Base-by-base conservation (phyloP, 2,888 invertebrate genomes). In the Esperia sulphurella region DNA sequence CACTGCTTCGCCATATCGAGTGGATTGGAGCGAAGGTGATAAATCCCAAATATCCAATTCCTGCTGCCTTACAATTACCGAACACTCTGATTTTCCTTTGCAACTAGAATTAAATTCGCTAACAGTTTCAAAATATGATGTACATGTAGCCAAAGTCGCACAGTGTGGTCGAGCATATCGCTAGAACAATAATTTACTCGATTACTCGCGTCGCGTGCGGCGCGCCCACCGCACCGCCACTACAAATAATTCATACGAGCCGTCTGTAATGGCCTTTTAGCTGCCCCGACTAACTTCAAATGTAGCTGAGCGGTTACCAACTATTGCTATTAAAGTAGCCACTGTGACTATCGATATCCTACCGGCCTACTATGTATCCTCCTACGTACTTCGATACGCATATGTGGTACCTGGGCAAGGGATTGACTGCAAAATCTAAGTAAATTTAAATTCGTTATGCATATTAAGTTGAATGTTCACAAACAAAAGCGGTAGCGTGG, bases 221-320 rank as follows among this genome's bases (percentile, higher is more conserved):
- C 66, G 68, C 21, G 21, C 5, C 21, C 21, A 21, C 21, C 21
- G 21, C 21, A 58, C 66, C 60, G 61, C 67, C 68, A 64, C 74
- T 71, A 81, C 84, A 81, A 88, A 87, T 88, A 87, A 87, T 87
- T 87, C 86, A 88, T 85, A 80, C 68, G 69, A 68, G 69, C 78
- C 75, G 78, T 75, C 73, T 71, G 77, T 86, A 84, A 85, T 86
- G 76, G 82, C 82, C 83, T 86, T 86, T 87, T 86, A 85, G 83
- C 80, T 78, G 79, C 67, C 73, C 59, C 73, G 71, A 71, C 77
- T 76, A 84, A 83, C 82, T 85, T 80, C 76, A 73, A 83, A 85
- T 72, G 79, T 80, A 77, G 83, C 83, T 83, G 37, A 82, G 68
- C 59, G 58, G 68, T 21, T 67, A 74, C 73, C 71, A 79, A 81